A percentile compares a stretch with the other conserved stretches of the same genome.
Evolutionary conservation across 2,113 vertebrate species (phyloP).

Genomic region (Pongo pygmaeus): DNA sequence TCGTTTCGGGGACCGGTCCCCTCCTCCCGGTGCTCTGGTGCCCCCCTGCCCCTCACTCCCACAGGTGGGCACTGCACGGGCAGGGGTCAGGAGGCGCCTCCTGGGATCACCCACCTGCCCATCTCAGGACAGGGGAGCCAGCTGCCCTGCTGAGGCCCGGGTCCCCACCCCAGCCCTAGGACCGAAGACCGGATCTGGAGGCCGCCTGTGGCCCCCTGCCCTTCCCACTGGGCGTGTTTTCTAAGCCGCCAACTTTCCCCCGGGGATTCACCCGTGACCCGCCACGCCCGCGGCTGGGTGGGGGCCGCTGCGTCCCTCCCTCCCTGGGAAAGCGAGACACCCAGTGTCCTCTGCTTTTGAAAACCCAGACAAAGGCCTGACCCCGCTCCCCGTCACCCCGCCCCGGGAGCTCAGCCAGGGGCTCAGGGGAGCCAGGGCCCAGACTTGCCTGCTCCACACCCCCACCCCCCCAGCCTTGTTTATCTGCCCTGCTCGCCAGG

Average conservation of each 20-base stretch:
- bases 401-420: constrained; percentile 67
- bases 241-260: not conserved
- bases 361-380: constrained; percentile 63
- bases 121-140: not conserved
- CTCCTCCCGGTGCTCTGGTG: not conserved
- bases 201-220: not conserved
- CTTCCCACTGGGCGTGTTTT: constrained; percentile 52
- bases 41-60: constrained; percentile 45
- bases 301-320: not conserved
- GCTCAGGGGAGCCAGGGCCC: constrained; percentile 57
- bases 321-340: not conserved
- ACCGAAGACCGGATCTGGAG: not conserved
- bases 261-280: constrained; percentile 29
- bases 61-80: constrained; percentile 48
- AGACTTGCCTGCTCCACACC: not conserved
- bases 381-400: not conserved
- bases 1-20: not conserved
- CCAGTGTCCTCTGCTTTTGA: constrained; percentile 10
- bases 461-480: constrained; percentile 44
- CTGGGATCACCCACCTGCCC: not conserved
- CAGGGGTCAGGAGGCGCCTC: too few species aligned
- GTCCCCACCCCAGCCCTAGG: not conserved
- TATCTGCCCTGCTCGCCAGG: constrained; percentile 19
- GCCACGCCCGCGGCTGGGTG: constrained; percentile 32
- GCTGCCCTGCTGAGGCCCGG: not conserved